These are phyloP conservation scores for Agrenia bidenticulata DNA, from an alignment of 2,888 invertebrate genomes.

Conservation along the genomic window DNA sequence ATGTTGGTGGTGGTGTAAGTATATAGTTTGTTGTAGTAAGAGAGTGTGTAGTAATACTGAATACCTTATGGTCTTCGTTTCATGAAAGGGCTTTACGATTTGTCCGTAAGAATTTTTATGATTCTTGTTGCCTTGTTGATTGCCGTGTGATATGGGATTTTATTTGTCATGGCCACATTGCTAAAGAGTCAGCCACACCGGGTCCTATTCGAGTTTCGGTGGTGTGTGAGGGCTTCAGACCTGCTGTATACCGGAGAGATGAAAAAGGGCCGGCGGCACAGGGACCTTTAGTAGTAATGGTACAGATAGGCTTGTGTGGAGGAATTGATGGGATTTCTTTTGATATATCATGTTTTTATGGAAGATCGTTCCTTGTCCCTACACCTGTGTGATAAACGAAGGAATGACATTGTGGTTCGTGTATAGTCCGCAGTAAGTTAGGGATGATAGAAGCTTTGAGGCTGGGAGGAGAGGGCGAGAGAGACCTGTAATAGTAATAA, in stretches of 20 bases:
- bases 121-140: constrained; percentile 53
- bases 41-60: background rate
- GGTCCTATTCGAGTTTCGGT: constrained; percentile 10
- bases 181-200: constrained; percentile 18
- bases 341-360: constrained; percentile 48
- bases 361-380: constrained; percentile 34
- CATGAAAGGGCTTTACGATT: constrained; percentile 41
- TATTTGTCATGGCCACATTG: constrained; percentile 43
- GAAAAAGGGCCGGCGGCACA: constrained; percentile 6
- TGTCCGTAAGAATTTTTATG: constrained; percentile 50
- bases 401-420: background rate
- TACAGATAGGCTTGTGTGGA: background rate
- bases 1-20: background rate
- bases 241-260: background rate
- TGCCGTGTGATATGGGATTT: constrained; percentile 51
- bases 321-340: constrained; percentile 46
- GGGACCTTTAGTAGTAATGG: too few relatives aligned
- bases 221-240: background rate
- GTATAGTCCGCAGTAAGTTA: background rate
- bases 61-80: constrained; percentile 20
- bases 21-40: background rate
- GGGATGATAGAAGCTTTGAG: too few relatives aligned
- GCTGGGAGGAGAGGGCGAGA: too few relatives aligned
- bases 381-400: constrained; percentile 28
- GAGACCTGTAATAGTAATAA: too few relatives aligned